Conservation (phyloP, 1,140 invertebrate species). For the Nasonia giraulti region DNA sequence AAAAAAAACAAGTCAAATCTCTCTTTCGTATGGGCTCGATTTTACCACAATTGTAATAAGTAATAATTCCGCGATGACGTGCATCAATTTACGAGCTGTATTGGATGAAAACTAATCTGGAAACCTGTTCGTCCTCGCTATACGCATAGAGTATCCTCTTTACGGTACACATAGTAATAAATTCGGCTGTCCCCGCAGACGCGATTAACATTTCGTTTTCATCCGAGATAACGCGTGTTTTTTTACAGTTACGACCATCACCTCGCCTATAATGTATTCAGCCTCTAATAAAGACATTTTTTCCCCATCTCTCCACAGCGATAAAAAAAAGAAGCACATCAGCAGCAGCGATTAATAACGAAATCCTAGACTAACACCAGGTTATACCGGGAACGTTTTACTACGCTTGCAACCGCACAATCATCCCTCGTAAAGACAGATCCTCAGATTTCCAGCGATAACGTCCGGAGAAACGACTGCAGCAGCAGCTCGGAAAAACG, state of each 20-base stretch:
- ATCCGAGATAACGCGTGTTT: background rate
- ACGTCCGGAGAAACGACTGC: background rate
- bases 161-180: slow-evolving; percentile 22
- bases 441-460: slow-evolving; percentile 32
- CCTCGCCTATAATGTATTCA: background rate
- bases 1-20: no score
- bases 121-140: slow-evolving; percentile 1
- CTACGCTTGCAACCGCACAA: background rate
- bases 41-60: background rate
- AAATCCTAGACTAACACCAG: no score
- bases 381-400: background rate
- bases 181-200: background rate
- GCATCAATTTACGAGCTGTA: background rate
- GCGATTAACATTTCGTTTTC: slow-evolving; percentile 33
- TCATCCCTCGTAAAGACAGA: background rate
- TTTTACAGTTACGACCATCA: background rate
- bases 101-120: slow-evolving; percentile 4
- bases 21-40: no score
- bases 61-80: background rate
- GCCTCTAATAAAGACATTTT: background rate
- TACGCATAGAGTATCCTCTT: background rate
- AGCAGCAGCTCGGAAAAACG: background rate
- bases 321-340: background rate
- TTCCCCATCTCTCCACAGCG: background rate
- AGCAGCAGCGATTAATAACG: no score